Percentiles rank a stretch among this genome's conserved stretches.
These are phyloP conservation scores for Trissoscelio sp. DNA, from an alignment of 2,888 invertebrate species.

Conservation along the genomic window DNA sequence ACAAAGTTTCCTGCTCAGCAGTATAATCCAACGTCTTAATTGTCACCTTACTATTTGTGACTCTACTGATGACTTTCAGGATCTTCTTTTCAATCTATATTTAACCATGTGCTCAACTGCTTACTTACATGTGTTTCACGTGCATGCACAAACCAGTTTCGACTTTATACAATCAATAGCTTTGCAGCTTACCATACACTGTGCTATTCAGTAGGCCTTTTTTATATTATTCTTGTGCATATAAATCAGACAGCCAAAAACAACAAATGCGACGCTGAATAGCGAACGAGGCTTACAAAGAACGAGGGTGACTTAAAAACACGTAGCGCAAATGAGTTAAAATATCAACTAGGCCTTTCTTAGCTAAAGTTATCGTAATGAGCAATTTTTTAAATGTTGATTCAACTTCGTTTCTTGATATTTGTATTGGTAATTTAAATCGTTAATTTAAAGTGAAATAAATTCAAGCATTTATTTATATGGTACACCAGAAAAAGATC, in stretches of 20 bases:
- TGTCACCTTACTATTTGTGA: conserved; percentile 58
- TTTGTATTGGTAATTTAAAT: too few relatives aligned
- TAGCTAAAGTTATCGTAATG: neutral
- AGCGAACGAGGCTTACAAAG: conserved; percentile 7
- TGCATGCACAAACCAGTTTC: conserved; percentile 66
- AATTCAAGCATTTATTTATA: too few relatives aligned
- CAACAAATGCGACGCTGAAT: conserved; percentile 43
- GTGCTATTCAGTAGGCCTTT: conserved; percentile 48
- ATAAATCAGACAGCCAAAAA: conserved; percentile 59
- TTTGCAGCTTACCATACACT: conserved; percentile 53
- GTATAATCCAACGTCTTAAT: conserved; percentile 61
- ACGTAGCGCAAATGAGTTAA: neutral
- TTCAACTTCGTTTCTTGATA: neutral
- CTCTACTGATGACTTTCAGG: conserved; percentile 64
- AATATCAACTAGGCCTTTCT: neutral
- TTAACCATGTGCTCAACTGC: conserved; percentile 59
- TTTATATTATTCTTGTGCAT: conserved; percentile 56
- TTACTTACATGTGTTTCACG: conserved; percentile 61
- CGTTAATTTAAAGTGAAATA: too few relatives aligned
- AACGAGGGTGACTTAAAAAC: neutral
- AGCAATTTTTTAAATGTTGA: neutral
- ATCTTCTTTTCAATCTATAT: conserved; percentile 66
- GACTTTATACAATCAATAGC: conserved; percentile 65
- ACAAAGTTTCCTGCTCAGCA: conserved; percentile 26
- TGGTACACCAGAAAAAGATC: too few relatives aligned